phyloP scores from a whole-genome alignment of 2,113 vertebrate species.

The Siniperca knerii region DNA sequence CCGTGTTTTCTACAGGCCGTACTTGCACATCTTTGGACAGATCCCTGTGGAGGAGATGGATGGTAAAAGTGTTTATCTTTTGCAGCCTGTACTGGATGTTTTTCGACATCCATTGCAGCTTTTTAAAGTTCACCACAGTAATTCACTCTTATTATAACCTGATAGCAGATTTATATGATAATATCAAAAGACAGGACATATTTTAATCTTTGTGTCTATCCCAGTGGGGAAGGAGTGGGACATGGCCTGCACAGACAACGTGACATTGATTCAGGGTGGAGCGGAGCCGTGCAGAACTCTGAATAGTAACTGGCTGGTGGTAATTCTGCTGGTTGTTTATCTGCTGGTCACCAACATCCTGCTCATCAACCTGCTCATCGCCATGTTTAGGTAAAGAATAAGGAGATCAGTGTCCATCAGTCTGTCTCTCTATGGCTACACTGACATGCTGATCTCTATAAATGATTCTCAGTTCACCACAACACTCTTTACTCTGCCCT shows the following conservation, averaged over 20 bases:
- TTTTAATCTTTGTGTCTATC: not conserved
- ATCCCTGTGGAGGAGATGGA: constrained; percentile 91
- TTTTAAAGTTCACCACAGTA: not conserved
- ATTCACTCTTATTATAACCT: not conserved
- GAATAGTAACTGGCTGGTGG: constrained; percentile 92
- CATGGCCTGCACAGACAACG: constrained; percentile 83
- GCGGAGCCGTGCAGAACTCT: constrained; percentile 83
- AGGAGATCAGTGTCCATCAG: not conserved
- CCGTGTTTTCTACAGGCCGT: constrained; percentile 91
- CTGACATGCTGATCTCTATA: not conserved
- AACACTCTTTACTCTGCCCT: not conserved
- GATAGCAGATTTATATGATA: not conserved
- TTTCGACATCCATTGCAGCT: not conserved
- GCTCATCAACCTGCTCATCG: constrained; percentile 92
- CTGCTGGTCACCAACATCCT: constrained; percentile 93
- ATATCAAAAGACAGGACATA: not conserved
- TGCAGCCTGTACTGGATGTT: not conserved
- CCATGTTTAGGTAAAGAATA: constrained; percentile 91
- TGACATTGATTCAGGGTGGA: constrained; percentile 71
- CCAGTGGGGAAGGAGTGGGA: constrained; percentile 80
- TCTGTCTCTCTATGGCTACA: not conserved
- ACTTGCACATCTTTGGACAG: constrained; percentile 93
- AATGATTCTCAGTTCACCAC: too few relatives aligned
- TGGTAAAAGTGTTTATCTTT: constrained; percentile 76
- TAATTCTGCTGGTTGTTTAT: constrained; percentile 89